Base-by-base conservation (phyloP, 2,888 invertebrate species). In the Torymus texanus region DNA sequence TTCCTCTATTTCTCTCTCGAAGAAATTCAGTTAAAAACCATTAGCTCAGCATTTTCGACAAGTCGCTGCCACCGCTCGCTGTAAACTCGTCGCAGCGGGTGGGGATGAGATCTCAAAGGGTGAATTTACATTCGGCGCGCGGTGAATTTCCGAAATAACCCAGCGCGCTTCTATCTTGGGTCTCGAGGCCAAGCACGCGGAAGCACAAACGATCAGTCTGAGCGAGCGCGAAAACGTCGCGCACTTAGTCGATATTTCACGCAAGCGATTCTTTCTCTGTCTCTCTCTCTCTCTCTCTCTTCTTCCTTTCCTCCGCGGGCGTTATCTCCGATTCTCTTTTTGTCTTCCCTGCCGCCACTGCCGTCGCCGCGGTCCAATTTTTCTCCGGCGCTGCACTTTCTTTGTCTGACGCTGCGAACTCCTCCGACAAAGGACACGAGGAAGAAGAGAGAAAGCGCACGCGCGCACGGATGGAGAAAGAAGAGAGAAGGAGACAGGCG, bases 161-260 rank as follows among this genome's bases (percentile, higher is more conserved):
- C 12, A 8, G 61, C 24, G 58, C 63, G 73, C 41, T 63, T 62
- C 51, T 16, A 13, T 11, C 12, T 41, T 41, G 41, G 70, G 14
- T 2, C 21, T 29, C 29, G 29, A 5, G 61, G 12, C 51, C 61
- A 71, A 53, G 61, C 63, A 73, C 55, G 72, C 72, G 72, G 62
- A 73, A 73, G 53, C 51, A n/a, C 21, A 50, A 24, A 71, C 51
- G 61, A 59, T 67, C 67, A 55, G 16, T 21, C 55, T 29, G 11
- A 29, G 29, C 29, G 29, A 29, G 29, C 29, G 29, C 53, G 51
- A 21, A 65, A 67, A 51, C 56, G 50, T 29, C 18, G 51, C 56
- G 61, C 68, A 55, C 61, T 61, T n/a, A 24, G n/a, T 67, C 78
- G 73, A 73, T 78, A 68, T 74, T 78, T 73, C 62, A 73, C 55